Evolutionary conservation across 2,888 invertebrate genomes (phyloP).

Genomic region (Drosophila meridionalis): DNA sequence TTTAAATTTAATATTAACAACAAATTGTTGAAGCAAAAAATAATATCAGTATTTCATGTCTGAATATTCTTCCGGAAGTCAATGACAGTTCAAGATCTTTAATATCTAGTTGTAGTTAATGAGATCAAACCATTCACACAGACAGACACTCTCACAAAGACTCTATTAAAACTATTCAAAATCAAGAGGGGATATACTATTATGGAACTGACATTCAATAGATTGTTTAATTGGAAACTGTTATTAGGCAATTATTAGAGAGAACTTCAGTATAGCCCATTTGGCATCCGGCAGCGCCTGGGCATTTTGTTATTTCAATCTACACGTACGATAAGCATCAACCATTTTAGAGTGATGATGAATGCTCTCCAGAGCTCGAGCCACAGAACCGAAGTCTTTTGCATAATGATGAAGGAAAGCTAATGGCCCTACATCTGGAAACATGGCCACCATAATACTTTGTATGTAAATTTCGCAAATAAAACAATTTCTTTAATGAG

Average conservation of each 20-base stretch:
- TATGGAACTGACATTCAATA: too few species aligned
- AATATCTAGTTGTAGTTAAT: too few species aligned
- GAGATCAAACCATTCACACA: too few species aligned
- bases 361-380: conserved; percentile 14
- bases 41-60: too few species aligned
- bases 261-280: not conserved
- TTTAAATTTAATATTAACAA: too few species aligned
- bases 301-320: conserved; percentile 39
- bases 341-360: conserved; percentile 32
- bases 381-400: conserved; percentile 37
- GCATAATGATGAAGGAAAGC: conserved; percentile 57
- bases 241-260: not conserved
- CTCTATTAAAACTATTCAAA: too few species aligned
- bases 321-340: conserved; percentile 40
- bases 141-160: too few species aligned
- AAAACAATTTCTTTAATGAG: conserved; percentile 77
- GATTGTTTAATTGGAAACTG: not conserved
- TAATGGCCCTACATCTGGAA: conserved; percentile 69
- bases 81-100: too few species aligned
- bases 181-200: too few species aligned
- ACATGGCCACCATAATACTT: conserved; percentile 74
- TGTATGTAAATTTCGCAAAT: conserved; percentile 76
- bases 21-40: too few species aligned
- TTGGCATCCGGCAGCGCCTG: not conserved
- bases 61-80: too few species aligned